Evolutionary conservation across 2,797 vertebrate genomes (phyloP).

Genomic region (Rhinatrema bivittatum): DNA sequence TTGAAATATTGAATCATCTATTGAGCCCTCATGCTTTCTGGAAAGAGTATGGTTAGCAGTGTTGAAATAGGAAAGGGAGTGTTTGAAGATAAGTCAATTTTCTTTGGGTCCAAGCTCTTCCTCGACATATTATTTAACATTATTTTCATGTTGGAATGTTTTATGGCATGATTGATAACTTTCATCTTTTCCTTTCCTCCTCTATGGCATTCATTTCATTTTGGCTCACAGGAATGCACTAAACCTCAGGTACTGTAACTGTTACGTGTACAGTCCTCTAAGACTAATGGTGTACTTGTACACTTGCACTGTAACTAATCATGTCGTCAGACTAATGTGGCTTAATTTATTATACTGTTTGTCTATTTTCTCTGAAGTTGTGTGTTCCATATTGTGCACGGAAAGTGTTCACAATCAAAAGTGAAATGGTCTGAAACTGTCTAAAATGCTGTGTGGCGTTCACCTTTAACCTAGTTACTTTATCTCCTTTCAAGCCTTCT

Average conservation of each 20-base stretch:
- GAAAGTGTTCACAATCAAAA: too few species aligned
- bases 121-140: constrained; percentile 36
- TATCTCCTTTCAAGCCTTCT: neutral
- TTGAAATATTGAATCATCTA: too few species aligned
- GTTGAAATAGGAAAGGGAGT: too few species aligned
- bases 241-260: constrained; percentile 92
- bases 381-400: neutral
- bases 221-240: constrained; percentile 90
- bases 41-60: too few species aligned
- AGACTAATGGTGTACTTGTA: constrained; percentile 33
- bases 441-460: neutral
- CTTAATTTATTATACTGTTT: constrained; percentile 18
- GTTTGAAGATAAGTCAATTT: constrained; percentile 13
- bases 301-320: constrained; percentile 38
- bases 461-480: neutral
- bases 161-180: constrained; percentile 75
- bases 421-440: too few species aligned
- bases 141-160: constrained; percentile 51
- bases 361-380: constrained; percentile 15
- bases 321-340: constrained; percentile 11
- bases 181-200: constrained; percentile 86
- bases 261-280: constrained; percentile 55
- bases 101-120: constrained; percentile 9
- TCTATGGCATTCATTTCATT: constrained; percentile 82
- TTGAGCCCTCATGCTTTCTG: too few species aligned